phyloP scores from a whole-genome alignment of 2,797 vertebrate species.

The Zenarchopterus dispar region DNA sequence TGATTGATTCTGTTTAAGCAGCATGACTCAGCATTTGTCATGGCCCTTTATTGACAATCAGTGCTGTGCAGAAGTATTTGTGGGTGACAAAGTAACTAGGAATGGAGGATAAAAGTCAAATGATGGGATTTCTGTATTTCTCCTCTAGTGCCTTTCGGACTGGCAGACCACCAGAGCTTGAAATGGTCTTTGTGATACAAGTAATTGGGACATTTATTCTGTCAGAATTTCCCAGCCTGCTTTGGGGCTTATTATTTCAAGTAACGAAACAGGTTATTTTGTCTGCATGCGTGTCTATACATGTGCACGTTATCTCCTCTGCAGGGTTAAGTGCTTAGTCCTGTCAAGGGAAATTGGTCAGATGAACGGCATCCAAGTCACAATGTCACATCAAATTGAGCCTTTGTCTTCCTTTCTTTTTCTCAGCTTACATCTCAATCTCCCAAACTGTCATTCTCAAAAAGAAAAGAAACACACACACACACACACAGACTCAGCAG shows the following conservation, averaged over 20 bases:
- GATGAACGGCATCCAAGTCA: constrained; percentile 44
- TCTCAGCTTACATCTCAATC: constrained; percentile 17
- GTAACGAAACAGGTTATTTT: constrained; percentile 49
- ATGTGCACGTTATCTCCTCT: constrained; percentile 73
- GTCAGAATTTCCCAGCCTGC: constrained; percentile 48
- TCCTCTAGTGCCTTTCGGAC: constrained; percentile 39
- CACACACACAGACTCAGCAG: too few relatives aligned
- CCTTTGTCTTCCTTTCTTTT: constrained; percentile 1
- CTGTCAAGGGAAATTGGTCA: constrained; percentile 73
- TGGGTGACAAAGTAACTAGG: constrained; percentile 52
- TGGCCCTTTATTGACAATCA: constrained; percentile 51
- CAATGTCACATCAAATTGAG: not conserved
- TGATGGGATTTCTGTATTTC: constrained; percentile 66
- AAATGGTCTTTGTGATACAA: constrained; percentile 42
- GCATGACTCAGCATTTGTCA: constrained; percentile 29
- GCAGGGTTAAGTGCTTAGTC: constrained; percentile 64
- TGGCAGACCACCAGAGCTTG: constrained; percentile 29
- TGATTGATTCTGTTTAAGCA: constrained; percentile 15
- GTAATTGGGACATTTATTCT: constrained; percentile 70
- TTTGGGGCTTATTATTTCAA: constrained; percentile 70
- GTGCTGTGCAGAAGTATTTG: constrained; percentile 38
- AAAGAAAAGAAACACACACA: too few relatives aligned
- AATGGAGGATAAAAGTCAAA: constrained; percentile 56
- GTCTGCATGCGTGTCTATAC: not conserved
- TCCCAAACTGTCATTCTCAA: not conserved